Conservation (phyloP, 2,113 vertebrate species). For the Protobothrops flavoviridis region DNA sequence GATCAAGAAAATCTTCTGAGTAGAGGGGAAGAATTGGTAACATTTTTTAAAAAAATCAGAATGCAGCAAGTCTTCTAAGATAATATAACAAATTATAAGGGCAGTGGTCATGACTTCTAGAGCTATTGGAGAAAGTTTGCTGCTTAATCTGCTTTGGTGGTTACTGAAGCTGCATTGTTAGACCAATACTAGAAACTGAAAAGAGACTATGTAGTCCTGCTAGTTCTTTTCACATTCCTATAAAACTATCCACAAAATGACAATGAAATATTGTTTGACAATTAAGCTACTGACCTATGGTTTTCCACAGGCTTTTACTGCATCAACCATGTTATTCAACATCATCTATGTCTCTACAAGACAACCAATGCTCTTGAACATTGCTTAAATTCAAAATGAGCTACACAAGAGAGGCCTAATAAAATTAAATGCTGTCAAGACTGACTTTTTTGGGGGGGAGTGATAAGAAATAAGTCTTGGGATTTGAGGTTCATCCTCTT, state of each 20-base stretch:
- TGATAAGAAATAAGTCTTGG: background rate
- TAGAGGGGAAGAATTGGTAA: background rate
- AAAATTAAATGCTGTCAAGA: background rate
- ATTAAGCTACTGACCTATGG: background rate
- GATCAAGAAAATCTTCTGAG: background rate
- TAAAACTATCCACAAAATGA: background rate
- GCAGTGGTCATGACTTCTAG: background rate
- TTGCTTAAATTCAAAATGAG: background rate
- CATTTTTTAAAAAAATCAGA: background rate
- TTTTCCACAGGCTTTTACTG: background rate
- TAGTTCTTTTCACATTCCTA: background rate
- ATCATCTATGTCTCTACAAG: background rate
- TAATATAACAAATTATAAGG: background rate
- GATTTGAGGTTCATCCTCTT: background rate
- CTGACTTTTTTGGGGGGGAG: background rate
- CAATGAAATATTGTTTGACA: background rate
- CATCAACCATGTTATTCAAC: background rate
- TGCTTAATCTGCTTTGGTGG: background rate
- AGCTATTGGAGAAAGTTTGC: background rate
- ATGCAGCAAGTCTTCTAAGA: background rate
- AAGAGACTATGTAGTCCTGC: background rate
- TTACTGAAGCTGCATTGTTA: background rate
- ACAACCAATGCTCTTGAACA: background rate
- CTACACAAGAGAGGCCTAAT: background rate
- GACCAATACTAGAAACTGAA: background rate